Evolutionary conservation across 2,113 vertebrate genomes (phyloP).

Genomic region (Thamnophis sirtalis): DNA sequence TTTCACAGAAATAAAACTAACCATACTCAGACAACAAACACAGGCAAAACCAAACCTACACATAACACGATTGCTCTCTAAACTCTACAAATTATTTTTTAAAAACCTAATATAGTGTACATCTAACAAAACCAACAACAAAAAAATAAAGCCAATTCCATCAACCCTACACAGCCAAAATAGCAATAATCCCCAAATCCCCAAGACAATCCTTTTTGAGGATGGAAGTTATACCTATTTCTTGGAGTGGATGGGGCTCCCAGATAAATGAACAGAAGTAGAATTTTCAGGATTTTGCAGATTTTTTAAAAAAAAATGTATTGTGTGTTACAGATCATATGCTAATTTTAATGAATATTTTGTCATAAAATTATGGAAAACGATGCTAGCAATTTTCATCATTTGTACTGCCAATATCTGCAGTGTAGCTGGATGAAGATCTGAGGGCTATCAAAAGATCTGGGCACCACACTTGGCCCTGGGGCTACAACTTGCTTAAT

Average conservation of each 20-base stretch:
- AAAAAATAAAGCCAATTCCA: background rate
- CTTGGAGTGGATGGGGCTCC: background rate
- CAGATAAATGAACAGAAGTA: background rate
- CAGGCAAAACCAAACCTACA: background rate
- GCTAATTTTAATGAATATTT: background rate
- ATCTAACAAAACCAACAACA: background rate
- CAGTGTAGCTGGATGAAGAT: background rate
- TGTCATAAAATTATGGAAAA: background rate
- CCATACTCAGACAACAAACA: background rate
- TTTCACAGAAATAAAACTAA: background rate
- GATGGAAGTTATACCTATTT: background rate
- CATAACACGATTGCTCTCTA: background rate
- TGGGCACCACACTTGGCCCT: background rate
- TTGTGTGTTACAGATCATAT: background rate
- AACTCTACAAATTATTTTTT: background rate
- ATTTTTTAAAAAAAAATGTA: background rate
- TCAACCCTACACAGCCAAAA: background rate
- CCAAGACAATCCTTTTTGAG: background rate
- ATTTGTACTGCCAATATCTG: background rate
- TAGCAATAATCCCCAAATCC: background rate
- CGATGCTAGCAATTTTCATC: background rate
- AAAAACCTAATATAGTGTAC: background rate
- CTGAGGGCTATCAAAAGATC: background rate
- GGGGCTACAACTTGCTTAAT: background rate
- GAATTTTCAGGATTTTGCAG: background rate